These are phyloP conservation scores for Tetrax tetrax DNA, from an alignment of 2,113 vertebrate species.

Conservation along the genomic window DNA sequence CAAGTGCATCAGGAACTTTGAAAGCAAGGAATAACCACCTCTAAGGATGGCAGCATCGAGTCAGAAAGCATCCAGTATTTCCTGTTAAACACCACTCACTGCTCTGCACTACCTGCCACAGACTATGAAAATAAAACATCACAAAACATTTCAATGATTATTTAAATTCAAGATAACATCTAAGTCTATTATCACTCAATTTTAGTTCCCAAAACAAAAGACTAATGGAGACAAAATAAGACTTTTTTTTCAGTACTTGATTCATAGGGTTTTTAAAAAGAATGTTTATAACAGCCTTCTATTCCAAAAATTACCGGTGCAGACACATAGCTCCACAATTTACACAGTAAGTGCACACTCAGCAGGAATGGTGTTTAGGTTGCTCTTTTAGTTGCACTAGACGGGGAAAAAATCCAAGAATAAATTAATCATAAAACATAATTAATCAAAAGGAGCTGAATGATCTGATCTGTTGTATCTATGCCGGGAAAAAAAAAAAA, in stretches of 20 bases:
- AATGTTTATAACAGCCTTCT: background rate
- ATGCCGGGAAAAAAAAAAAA: background rate
- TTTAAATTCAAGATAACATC: background rate
- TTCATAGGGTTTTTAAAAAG: accelerated
- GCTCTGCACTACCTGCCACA: background rate
- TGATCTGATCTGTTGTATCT: background rate
- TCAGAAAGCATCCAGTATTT: background rate
- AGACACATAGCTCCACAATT: background rate
- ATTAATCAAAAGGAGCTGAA: background rate
- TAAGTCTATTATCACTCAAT: background rate
- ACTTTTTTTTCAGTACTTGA: background rate
- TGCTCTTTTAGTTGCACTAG: background rate
- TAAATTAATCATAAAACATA: background rate
- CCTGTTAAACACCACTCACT: background rate
- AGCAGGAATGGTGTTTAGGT: background rate
- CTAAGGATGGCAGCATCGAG: background rate
- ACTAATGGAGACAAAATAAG: background rate
- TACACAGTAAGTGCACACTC: background rate
- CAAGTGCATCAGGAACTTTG: background rate
- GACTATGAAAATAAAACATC: background rate
- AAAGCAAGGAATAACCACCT: background rate
- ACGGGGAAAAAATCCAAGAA: background rate
- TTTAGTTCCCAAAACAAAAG: background rate
- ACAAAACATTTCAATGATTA: background rate
- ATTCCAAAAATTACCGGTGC: background rate